A percentile compares a stretch with the other conserved stretches of the same genome.
phyloP scores from a whole-genome alignment of 1,140 invertebrate species.

The Carposina sasakii region DNA sequence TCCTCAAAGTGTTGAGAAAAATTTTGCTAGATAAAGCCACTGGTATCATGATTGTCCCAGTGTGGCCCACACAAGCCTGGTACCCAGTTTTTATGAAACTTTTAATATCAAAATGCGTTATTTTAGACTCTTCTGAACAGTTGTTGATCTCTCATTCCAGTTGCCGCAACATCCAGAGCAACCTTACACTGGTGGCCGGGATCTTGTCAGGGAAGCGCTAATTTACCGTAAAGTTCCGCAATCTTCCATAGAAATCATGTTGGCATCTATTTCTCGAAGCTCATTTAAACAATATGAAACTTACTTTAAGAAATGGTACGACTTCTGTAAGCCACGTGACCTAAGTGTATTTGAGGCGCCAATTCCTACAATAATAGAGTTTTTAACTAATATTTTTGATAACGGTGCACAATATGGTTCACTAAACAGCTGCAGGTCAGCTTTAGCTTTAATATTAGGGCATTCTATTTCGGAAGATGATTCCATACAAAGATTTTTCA shows the following conservation, averaged over 20 bases:
- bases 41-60: slow-evolving; percentile 28
- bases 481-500: slow-evolving; percentile 5
- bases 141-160: neutral
- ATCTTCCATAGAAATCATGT: neutral
- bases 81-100: neutral
- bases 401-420: slow-evolving; percentile 5
- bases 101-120: neutral
- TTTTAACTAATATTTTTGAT: slow-evolving; percentile 6
- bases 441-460: slow-evolving; percentile 3
- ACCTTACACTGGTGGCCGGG: neutral
- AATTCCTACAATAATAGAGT: slow-evolving; percentile 1
- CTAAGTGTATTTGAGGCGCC: slow-evolving; percentile 3
- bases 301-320: neutral
- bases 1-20: slow-evolving; percentile 28
- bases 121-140: neutral
- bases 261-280: neutral
- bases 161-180: neutral
- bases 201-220: neutral
- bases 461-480: neutral
- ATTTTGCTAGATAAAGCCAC: slow-evolving; percentile 23
- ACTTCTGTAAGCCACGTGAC: neutral
- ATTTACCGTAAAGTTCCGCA: neutral
- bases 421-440: slow-evolving; percentile 6
- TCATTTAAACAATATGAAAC: neutral
- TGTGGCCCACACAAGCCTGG: slow-evolving; percentile 25